Percentiles rank a stretch among this genome's conserved stretches.
These are phyloP conservation scores for Anolis apletophallus DNA, from an alignment of 2,797 vertebrate genomes.

Conservation along the genomic window DNA sequence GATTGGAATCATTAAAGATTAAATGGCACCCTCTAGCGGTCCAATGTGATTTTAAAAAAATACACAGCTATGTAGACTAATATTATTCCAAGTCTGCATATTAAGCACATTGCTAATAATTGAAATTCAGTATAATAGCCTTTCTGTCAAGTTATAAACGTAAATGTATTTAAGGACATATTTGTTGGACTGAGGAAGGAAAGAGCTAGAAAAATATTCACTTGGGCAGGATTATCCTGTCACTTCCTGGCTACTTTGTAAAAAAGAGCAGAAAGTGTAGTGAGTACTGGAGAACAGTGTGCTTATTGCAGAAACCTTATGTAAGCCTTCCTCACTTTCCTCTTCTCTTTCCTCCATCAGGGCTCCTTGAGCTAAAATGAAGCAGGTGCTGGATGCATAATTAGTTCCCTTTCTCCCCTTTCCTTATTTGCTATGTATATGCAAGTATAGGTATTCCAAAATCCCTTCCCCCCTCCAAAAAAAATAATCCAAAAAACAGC, in stretches of 20 bases:
- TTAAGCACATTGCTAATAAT: neutral
- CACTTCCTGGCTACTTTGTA: no score
- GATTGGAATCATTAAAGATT: conserved; percentile 37
- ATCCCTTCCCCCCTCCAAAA: no score
- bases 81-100: neutral
- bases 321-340: no score
- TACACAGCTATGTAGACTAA: neutral
- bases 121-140: neutral
- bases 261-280: no score
- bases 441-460: no score
- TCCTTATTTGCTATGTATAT: neutral
- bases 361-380: no score
- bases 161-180: neutral
- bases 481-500: no score
- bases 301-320: no score
- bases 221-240: no score
- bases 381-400: neutral
- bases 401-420: neutral
- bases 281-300: no score
- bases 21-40: conserved; percentile 66
- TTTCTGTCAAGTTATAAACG: neutral
- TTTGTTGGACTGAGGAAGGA: neutral
- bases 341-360: no score
- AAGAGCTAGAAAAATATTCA: neutral
- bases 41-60: neutral